Evolutionary conservation across 2,888 invertebrate genomes (phyloP).

Genomic region (Epistrophella euchroma): DNA sequence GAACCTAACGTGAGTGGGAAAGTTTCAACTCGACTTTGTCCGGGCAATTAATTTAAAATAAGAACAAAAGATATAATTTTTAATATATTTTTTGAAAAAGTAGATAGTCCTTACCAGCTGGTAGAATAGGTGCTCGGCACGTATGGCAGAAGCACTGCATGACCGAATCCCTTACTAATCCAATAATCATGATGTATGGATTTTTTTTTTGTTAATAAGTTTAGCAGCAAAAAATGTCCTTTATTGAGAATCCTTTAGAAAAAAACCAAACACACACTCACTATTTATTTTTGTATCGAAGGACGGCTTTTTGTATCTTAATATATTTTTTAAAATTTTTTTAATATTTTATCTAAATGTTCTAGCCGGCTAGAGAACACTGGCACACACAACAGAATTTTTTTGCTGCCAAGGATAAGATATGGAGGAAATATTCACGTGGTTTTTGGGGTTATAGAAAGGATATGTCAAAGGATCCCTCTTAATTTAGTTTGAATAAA

Average conservation of each 20-base stretch:
- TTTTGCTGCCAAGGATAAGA: not conserved
- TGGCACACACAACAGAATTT: not conserved
- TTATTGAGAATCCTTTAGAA: constrained; percentile 48
- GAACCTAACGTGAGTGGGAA: constrained; percentile 65
- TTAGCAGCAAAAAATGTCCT: constrained; percentile 36
- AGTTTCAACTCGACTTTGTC: constrained; percentile 69
- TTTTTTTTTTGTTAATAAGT: constrained; percentile 28
- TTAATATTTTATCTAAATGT: constrained; percentile 4
- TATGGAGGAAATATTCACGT: constrained; percentile 45
- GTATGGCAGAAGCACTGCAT: constrained; percentile 97
- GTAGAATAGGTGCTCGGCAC: constrained; percentile 92
- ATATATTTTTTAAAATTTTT: not conserved
- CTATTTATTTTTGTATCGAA: not conserved
- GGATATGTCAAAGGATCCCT: constrained; percentile 57
- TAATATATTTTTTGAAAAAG: not conserved
- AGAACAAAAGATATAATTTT: constrained; percentile 44
- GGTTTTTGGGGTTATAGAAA: constrained; percentile 14
- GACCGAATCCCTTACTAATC: constrained; percentile 95
- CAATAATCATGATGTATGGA: constrained; percentile 89
- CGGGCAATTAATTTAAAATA: constrained; percentile 66
- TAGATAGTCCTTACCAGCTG: constrained; percentile 87
- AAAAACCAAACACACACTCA: constrained; percentile 28
- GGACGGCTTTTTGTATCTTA: constrained; percentile 7
- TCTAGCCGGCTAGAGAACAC: constrained; percentile 66
- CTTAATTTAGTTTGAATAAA: not conserved